Base-by-base conservation (phyloP, 2,888 invertebrate genomes). In the Habrosyne pyritoides region DNA sequence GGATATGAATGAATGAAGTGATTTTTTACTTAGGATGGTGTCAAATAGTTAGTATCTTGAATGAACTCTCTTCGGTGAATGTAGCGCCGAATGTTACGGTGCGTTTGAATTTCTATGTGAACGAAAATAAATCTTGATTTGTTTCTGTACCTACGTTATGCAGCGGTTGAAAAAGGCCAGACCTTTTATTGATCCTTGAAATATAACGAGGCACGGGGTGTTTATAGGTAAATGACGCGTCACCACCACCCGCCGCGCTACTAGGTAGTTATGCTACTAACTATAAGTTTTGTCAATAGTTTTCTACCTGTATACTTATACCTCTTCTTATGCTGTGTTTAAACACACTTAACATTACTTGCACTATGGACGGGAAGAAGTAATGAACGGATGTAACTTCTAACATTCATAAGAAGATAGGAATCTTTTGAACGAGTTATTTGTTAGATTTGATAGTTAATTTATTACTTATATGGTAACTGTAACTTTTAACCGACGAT, bases 281-380 rank as follows among this genome's bases (percentile, higher is more conserved):
- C 50, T 52, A 58, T 47, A 14, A 28, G 67, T 64, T 64, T 64
- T 66, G 70, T 71, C 68, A 66, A 72, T 69, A 68, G 59, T 63
- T 66, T 59, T 72, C 67, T 71, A 72, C 71, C 73, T 71, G 71
- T 69, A 60, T 60, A 59, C 66, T 63, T 65, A 62, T 64, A 28
- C 18, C n/a, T 28, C 18, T 28, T 10, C 28, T 50, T 33, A 5
- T 33, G n/a, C n/a, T 33, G 33, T 33, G 33, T 24, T 26, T n/a
- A 63, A 54, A 53, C 59, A 57, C 60, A 59, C 63, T 54, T 52
- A 60, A 60, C 58, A 60, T 64, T 53, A 64, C 62, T 66, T 63
- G 63, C 62, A 71, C 70, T 61, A 63, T 64, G 70, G 59, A 66
- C 70, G 69, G 68, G 57, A 55, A 42, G 56, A 53, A 48, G 48